phyloP scores from a whole-genome alignment of 2,888 invertebrate genomes.

The Coenonympha glycerion region DNA sequence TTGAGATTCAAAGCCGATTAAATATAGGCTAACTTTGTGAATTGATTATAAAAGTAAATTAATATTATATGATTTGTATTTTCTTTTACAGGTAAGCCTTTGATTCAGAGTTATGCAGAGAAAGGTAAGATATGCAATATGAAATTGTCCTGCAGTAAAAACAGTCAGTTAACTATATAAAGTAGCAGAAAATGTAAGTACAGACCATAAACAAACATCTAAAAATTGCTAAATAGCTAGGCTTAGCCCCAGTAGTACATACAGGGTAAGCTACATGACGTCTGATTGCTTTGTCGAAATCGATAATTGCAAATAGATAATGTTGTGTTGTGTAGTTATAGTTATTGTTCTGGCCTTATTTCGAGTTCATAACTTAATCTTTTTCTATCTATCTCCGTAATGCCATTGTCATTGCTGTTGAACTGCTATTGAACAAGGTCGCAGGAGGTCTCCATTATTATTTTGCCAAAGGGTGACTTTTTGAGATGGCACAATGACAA shows the following conservation, averaged over 20 bases:
- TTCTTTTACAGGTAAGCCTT: too few species aligned
- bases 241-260: too few species aligned
- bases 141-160: too few species aligned
- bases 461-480: background rate
- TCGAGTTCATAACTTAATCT: background rate
- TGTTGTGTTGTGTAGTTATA: background rate
- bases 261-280: background rate
- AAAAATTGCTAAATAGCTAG: background rate
- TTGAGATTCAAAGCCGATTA: too few species aligned
- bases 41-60: too few species aligned
- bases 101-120: too few species aligned
- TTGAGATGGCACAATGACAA: background rate
- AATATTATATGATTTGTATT: too few species aligned
- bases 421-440: slow-evolving; percentile 8
- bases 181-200: background rate
- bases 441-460: background rate
- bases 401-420: slow-evolving; percentile 12
- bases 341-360: background rate
- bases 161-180: too few species aligned
- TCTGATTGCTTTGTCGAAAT: background rate
- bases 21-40: too few species aligned
- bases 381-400: slow-evolving; percentile 1
- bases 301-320: background rate
- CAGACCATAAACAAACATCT: background rate
- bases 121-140: too few species aligned